phyloP scores from a whole-genome alignment of 2,113 vertebrate species.

The Rhineura floridana region DNA sequence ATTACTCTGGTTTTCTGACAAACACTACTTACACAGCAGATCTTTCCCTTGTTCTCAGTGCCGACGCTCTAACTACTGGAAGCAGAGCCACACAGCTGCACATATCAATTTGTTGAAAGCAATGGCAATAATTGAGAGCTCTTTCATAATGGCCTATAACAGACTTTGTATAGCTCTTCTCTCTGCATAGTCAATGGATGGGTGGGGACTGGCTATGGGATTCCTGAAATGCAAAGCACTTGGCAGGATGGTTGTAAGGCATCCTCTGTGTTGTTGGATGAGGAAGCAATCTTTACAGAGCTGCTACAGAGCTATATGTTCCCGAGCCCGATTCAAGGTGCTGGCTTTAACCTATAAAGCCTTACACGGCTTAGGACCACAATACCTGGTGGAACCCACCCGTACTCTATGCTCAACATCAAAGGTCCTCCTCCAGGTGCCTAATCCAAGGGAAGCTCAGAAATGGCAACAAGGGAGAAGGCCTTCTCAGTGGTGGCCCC shows the following conservation, averaged over 20 bases:
- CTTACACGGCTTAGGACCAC: too few species aligned
- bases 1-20: slow-evolving; percentile 80
- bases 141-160: neutral
- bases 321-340: too few species aligned
- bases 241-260: neutral
- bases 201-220: too few species aligned
- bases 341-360: too few species aligned
- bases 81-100: neutral
- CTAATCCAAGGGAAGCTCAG: too few species aligned
- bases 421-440: too few species aligned
- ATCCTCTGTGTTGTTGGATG: neutral
- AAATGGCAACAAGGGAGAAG: too few species aligned
- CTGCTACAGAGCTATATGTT: too few species aligned
- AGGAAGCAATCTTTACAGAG: neutral
- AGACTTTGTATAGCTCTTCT: slow-evolving; percentile 2
- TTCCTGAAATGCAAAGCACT: neutral
- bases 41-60: slow-evolving; percentile 24
- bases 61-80: neutral
- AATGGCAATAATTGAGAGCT: slow-evolving; percentile 24
- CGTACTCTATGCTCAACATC: too few species aligned
- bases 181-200: neutral
- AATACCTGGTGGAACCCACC: too few species aligned
- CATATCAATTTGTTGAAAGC: neutral
- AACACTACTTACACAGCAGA: slow-evolving; percentile 47
- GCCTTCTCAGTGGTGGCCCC: too few species aligned